Conservation (phyloP, 1,140 invertebrate genomes). For the Drosophila cardini region DNA sequence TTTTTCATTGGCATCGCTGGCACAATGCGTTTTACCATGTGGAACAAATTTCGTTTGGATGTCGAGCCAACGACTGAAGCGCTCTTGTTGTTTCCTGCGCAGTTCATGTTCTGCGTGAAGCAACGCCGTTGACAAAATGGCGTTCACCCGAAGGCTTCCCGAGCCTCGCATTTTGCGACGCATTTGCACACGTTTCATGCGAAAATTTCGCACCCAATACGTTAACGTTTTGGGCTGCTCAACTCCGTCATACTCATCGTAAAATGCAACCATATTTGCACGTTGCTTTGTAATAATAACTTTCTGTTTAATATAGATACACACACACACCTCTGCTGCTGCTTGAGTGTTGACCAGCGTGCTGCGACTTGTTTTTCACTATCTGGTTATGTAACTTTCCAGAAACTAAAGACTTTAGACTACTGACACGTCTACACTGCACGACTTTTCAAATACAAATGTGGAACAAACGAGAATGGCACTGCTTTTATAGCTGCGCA, state of each 20-base stretch:
- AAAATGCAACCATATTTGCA: slow-evolving; percentile 65
- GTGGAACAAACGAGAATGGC: slow-evolving; percentile 22
- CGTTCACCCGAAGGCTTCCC: slow-evolving; percentile 74
- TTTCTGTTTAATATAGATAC: slow-evolving; percentile 52
- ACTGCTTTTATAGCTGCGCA: slow-evolving; percentile 34
- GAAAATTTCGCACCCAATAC: slow-evolving; percentile 83
- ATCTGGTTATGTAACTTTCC: slow-evolving; percentile 37
- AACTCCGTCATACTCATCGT: slow-evolving; percentile 56
- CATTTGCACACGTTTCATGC: slow-evolving; percentile 82
- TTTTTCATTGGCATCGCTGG: slow-evolving; percentile 49
- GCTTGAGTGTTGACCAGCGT: slow-evolving; percentile 32
- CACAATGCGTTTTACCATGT: slow-evolving; percentile 67
- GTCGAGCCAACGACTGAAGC: slow-evolving; percentile 77
- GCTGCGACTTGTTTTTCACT: slow-evolving; percentile 19
- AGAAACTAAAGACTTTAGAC: slow-evolving; percentile 18
- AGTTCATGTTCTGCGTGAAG: slow-evolving; percentile 76
- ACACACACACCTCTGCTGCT: slow-evolving; percentile 71
- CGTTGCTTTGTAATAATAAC: slow-evolving; percentile 32
- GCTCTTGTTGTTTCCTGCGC: slow-evolving; percentile 81
- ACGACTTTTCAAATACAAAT: slow-evolving; percentile 27
- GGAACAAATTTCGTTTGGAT: slow-evolving; percentile 74
- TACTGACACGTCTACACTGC: slow-evolving; percentile 15
- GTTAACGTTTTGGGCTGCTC: slow-evolving; percentile 73
- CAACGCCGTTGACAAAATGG: slow-evolving; percentile 81
- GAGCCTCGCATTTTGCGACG: slow-evolving; percentile 76